A percentile compares a stretch with the other conserved stretches of the same genome.
These are phyloP conservation scores for Cardiocondyla obscurior DNA, from an alignment of 1,140 invertebrate species.

Conservation along the genomic window DNA sequence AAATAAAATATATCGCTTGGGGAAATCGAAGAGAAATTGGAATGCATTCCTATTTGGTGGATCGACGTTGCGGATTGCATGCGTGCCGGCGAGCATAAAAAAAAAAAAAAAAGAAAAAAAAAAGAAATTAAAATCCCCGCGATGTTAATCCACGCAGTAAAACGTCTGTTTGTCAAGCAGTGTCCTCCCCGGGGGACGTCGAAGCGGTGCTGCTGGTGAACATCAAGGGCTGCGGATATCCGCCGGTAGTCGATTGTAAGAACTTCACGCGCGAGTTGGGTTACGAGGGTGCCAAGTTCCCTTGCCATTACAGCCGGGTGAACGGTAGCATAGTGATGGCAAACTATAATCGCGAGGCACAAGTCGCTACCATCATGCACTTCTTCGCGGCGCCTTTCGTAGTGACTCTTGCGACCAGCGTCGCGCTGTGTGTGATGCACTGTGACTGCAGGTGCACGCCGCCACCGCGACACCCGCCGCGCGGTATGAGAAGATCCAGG, in stretches of 20 bases:
- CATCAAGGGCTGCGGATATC: slow-evolving; percentile 95
- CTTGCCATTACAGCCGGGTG: slow-evolving; percentile 92
- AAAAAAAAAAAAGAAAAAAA: too few species aligned
- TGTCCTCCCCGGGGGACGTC: slow-evolving; percentile 76
- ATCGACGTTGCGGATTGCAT: slow-evolving; percentile 36
- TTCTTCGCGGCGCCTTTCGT: slow-evolving; percentile 92
- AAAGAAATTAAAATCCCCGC: slow-evolving; percentile 16
- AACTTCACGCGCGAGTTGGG: slow-evolving; percentile 92
- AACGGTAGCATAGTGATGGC: slow-evolving; percentile 92
- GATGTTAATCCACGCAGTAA: slow-evolving; percentile 7
- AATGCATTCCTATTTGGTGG: slow-evolving; percentile 19
- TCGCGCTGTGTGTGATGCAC: slow-evolving; percentile 92
- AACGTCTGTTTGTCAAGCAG: slow-evolving; percentile 47
- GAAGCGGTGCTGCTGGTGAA: slow-evolving; percentile 90
- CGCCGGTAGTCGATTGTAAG: slow-evolving; percentile 92
- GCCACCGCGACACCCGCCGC: slow-evolving; percentile 82
- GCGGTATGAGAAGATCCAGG: slow-evolving; percentile 82
- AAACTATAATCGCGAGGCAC: slow-evolving; percentile 90
- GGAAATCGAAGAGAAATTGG: slow-evolving; percentile 37
- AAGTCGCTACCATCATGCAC: slow-evolving; percentile 91
- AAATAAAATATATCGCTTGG: slow-evolving; percentile 11
- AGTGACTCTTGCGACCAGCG: slow-evolving; percentile 91
- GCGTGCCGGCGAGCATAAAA: background rate
- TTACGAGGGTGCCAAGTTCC: slow-evolving; percentile 90
- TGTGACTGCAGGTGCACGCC: slow-evolving; percentile 89